phyloP scores from a whole-genome alignment of 1,140 invertebrate species.

The Xylocopa sonorina region DNA sequence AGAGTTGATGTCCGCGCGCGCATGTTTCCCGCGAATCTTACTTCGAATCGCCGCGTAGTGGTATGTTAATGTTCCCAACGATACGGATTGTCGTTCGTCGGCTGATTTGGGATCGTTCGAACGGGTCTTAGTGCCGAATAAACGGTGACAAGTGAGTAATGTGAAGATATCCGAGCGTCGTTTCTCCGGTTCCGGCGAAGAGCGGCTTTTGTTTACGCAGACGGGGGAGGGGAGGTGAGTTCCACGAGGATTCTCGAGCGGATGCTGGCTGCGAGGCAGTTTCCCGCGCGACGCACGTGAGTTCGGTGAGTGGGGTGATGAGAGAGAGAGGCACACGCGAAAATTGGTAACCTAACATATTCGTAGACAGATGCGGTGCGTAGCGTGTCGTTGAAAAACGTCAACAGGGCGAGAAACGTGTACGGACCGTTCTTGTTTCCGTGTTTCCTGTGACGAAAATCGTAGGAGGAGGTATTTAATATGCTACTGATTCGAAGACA shows the following conservation, averaged over 20 bases:
- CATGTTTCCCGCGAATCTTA: slow-evolving; percentile 54
- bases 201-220: slow-evolving; percentile 21
- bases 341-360: slow-evolving; percentile 15
- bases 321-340: background rate
- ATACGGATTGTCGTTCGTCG: background rate
- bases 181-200: background rate
- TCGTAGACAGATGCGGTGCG: slow-evolving; percentile 8
- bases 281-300: slow-evolving; percentile 59
- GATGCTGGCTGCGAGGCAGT: slow-evolving; percentile 23
- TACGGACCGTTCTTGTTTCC: background rate
- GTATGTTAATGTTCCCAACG: background rate
- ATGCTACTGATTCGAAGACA: slow-evolving; percentile 7
- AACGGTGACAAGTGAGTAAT: background rate
- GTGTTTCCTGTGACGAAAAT: background rate
- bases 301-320: background rate
- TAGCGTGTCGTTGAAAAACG: slow-evolving; percentile 4
- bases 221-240: slow-evolving; percentile 11
- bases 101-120: background rate
- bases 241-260: slow-evolving; percentile 29
- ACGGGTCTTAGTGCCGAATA: background rate
- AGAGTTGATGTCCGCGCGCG: slow-evolving; percentile 54
- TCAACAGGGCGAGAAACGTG: background rate
- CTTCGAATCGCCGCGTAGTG: slow-evolving; percentile 19
- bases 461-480: background rate
- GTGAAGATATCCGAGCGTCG: background rate